Base-by-base conservation (phyloP, 2,797 vertebrate species). In the Rhadinocentrus ornatus region DNA sequence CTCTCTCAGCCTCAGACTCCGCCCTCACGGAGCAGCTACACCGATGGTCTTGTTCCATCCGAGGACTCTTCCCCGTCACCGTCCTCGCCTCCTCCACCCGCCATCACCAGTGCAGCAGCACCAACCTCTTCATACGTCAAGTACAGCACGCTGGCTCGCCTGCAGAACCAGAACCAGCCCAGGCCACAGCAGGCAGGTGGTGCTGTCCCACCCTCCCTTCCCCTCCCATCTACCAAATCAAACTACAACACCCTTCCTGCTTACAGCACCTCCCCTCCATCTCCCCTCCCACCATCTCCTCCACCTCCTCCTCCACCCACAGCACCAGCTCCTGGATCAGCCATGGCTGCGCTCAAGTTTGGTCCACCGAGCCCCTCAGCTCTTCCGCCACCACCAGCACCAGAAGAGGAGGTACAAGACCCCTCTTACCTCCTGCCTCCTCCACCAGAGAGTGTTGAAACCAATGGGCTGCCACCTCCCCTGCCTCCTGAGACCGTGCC, bases 91-190 rank as follows among this genome's bases (percentile, higher is more conserved):
- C 89, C 93, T 29, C 91, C 90, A 18, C 93, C 89, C 60, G 89
- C 0, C 22, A 76, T 0, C 56, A 88, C 0, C 57, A 92, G 0
- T 70, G 85, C 27, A 83, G 88, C 3, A 87, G 78, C 83, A 16
- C 83, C 6, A 53, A 84, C 22, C 81, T 76, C 95, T 6, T 82
- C 95, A 18, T 96, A 96, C 12, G 91, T 96, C 44, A 98, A 97
- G 81, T 97, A 97, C 92, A 98, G 97, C 92, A 98, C 97, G 0
- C 93, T 98, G 77, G 93, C 96, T 34, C 93, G 95, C 44, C 84
- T 97, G 72, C 96, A 97, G 85, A 93, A 88, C 27, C 95, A 95
- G 65, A 86, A 61, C 71, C 90, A 87, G 68, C 3, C 7, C 31
- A 77, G 72, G 4, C 50, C 75, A 0, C 85, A 61, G 71, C 59